Evolutionary conservation across 2,113 vertebrate species (phyloP).

Genomic region (Copsychus sechellarum): DNA sequence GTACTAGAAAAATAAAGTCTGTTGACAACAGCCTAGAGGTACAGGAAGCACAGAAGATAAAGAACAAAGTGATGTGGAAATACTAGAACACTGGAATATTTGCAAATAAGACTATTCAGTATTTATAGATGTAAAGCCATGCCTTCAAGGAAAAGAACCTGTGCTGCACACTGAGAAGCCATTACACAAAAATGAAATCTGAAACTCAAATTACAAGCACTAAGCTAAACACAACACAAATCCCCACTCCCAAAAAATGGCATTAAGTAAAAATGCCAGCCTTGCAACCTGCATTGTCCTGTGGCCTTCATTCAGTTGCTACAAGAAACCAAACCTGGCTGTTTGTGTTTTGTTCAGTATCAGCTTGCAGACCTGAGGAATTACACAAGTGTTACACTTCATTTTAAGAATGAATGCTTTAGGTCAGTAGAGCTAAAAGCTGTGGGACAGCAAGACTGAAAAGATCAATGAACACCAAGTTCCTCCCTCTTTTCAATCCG

Average conservation of each 20-base stretch:
- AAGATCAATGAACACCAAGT: background rate
- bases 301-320: background rate
- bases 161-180: background rate
- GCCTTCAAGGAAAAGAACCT: background rate
- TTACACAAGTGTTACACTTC: background rate
- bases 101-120: background rate
- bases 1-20: background rate
- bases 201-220: background rate
- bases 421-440: background rate
- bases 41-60: background rate
- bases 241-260: background rate
- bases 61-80: background rate
- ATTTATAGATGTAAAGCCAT: background rate
- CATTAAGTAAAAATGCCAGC: background rate
- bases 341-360: background rate
- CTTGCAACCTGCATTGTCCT: background rate
- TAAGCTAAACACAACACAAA: background rate
- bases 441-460: background rate
- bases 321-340: background rate
- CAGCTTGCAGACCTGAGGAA: background rate
- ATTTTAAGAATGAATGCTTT: background rate
- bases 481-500: background rate
- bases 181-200: background rate
- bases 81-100: background rate
- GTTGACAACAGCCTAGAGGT: background rate